A percentile compares a stretch with the other conserved stretches of the same genome.
phyloP scores from a whole-genome alignment of 2,888 invertebrate species.

The Mythimna ferrago region DNA sequence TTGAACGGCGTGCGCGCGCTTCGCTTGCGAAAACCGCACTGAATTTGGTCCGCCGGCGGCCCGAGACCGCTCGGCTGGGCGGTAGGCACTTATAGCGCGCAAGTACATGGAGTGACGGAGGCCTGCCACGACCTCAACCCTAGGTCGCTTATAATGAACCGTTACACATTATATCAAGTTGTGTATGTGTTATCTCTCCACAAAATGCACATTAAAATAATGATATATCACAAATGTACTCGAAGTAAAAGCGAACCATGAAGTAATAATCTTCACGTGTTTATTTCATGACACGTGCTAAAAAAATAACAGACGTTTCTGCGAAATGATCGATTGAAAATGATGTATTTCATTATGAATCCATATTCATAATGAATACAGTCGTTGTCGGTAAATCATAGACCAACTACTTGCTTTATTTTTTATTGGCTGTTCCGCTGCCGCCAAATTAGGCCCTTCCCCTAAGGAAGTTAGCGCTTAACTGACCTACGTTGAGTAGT shows the following conservation, averaged over 20 bases:
- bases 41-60: no score
- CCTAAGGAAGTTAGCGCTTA: constrained; percentile 47
- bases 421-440: constrained; percentile 31
- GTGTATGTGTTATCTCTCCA: background rate
- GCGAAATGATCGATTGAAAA: constrained; percentile 4
- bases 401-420: background rate
- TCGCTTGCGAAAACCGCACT: no score
- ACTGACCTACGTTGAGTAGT: no score
- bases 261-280: background rate
- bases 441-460: constrained; percentile 29
- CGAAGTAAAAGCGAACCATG: background rate
- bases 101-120: no score
- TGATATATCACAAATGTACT: background rate
- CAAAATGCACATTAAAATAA: constrained; percentile 1
- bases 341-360: background rate
- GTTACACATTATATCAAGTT: background rate
- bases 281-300: constrained; percentile 7
- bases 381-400: background rate
- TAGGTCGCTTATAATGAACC: constrained; percentile 28
- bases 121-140: constrained; percentile 23
- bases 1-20: no score
- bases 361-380: no score
- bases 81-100: no score
- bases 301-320: background rate
- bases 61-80: no score